Evolutionary conservation across 64 coral and sea anemone species (phyloP).

Genomic region (Porites lutea): DNA sequence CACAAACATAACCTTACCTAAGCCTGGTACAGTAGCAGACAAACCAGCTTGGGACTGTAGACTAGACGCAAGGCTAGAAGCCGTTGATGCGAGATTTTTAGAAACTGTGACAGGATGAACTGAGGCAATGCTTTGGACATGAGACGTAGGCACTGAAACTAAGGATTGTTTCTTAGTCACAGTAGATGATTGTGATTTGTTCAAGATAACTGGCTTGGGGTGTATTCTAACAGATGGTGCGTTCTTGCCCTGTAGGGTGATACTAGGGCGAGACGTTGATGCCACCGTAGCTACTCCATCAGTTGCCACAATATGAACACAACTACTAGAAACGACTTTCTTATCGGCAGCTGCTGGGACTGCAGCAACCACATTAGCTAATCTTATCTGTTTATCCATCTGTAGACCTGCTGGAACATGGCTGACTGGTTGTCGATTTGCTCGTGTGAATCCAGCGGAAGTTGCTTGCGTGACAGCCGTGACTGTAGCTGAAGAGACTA

Average conservation of each 20-base stretch:
- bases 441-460: not conserved
- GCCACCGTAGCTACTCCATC: not conserved
- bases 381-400: not conserved
- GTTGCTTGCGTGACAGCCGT: not conserved
- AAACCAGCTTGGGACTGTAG: not conserved
- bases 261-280: not conserved
- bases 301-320: not conserved
- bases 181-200: not conserved
- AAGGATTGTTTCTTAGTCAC: not conserved
- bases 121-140: not conserved
- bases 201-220: not conserved
- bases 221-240: not conserved
- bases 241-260: not conserved
- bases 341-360: not conserved
- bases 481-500: not conserved
- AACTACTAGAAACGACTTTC: not conserved
- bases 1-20: constrained; percentile 44
- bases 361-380: not conserved
- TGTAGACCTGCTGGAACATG: constrained; percentile 21
- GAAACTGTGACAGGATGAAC: constrained; percentile 12
- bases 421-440: not conserved
- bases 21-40: not conserved
- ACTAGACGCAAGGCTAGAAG: not conserved
- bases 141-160: not conserved
- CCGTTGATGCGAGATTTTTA: not conserved